phyloP scores from a whole-genome alignment of 2,113 vertebrate species.

The Ammodytes marinus region DNA sequence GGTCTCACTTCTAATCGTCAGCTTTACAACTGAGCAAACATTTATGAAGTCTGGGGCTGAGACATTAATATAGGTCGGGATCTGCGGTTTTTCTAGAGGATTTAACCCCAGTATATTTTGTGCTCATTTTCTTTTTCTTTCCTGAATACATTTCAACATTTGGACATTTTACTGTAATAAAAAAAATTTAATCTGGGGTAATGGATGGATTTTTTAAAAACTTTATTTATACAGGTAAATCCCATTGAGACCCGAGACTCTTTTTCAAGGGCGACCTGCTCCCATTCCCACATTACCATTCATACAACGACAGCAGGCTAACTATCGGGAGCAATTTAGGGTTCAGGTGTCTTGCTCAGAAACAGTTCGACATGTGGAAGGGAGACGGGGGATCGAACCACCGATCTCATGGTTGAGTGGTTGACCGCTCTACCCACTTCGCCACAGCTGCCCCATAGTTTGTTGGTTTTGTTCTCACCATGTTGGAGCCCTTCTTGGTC shows the following conservation, averaged over 20 bases:
- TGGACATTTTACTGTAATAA: neutral
- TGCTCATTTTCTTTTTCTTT: neutral
- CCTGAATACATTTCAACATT: neutral
- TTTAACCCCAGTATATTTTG: neutral
- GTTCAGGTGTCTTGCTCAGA: neutral
- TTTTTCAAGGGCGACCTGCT: too few relatives aligned
- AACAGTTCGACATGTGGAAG: too few relatives aligned
- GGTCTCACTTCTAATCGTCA: constrained; percentile 44
- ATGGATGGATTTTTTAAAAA: too few relatives aligned
- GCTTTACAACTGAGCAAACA: constrained; percentile 68
- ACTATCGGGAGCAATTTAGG: neutral
- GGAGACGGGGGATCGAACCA: too few relatives aligned
- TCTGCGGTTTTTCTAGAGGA: constrained; percentile 6
- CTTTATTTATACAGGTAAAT: too few relatives aligned
- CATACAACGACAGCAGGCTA: too few relatives aligned
- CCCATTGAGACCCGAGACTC: too few relatives aligned
- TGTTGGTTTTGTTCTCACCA: constrained; percentile 82
- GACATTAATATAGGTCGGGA: constrained; percentile 3
- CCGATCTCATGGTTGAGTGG: too few relatives aligned
- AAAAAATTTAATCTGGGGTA: too few relatives aligned
- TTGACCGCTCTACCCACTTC: too few relatives aligned
- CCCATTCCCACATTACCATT: too few relatives aligned
- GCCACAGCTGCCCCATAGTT: too few relatives aligned
- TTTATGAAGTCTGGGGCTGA: constrained; percentile 52
- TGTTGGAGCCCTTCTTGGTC: constrained; percentile 97